Base-by-base conservation (phyloP, 1,140 invertebrate species). In the Caerostris extrusa region DNA sequence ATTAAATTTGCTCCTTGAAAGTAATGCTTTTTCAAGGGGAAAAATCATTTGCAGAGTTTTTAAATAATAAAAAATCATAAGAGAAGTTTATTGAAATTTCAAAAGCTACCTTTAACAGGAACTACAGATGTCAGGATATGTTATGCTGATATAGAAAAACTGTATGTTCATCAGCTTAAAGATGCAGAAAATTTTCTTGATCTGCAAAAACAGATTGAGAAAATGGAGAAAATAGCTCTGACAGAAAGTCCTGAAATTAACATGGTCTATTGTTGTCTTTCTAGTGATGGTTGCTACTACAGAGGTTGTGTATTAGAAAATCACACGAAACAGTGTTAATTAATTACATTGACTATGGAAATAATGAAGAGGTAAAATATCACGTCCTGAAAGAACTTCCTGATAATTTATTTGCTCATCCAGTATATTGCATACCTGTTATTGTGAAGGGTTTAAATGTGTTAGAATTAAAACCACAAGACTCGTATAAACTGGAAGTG, bases 281-380 rank as follows among this genome's bases (percentile, higher is more conserved):
- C 81, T 77, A 55, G 6, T 77, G 83, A 87, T 71, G 91, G 83
- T 8, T 71, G 19, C 67, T 93, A 83, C 64, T 93, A 87, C 67
- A 61, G 91, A 71, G 56, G 19, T 58, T 69, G 5, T 5, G 34
- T 93, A 17, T 12, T 5, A 57, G 81, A 71, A 61, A 19, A 14
- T 71, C 2, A 3, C 7, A 7, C 10, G 14, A 12, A 83, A 34
- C 56, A 69, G 1, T 58, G 69, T 34, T 87, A 71, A 83, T 87
- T 6, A 57, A 69, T 6, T 93, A 86, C 60, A 86, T 93, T 87
- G 91, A 93, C 71, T 93, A 53, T 87, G 91, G 91, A 50, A 93
- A 93, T 55, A 17, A 61, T 50, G 81, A 83, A 85, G 14, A 64
- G 4, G 7, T 87, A n/a, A 58, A 7, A 61, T 12, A 58, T 71